These are phyloP conservation scores for Mylabris sibirica DNA, from an alignment of 2,888 invertebrate genomes.

Conservation along the genomic window DNA sequence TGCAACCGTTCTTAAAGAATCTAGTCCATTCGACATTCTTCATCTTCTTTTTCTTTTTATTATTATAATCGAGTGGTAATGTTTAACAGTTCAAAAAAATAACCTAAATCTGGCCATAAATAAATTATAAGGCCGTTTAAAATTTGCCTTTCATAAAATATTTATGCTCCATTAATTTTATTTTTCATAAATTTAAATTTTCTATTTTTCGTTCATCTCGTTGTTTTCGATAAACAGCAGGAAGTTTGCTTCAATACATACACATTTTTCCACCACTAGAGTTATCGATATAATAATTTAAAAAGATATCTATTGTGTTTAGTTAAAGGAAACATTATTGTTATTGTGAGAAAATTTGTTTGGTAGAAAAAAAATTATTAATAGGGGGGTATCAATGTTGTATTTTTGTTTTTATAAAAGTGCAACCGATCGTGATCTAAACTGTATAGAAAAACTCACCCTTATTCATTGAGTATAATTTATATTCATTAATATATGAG, in stretches of 20 bases:
- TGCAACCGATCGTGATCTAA: conserved; percentile 43
- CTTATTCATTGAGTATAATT: neutral
- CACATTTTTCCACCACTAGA: conserved; percentile 38
- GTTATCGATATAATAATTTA: conserved; percentile 49
- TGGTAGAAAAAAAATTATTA: conserved; percentile 45
- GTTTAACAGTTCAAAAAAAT: conserved; percentile 54
- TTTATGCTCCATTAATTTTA: conserved; percentile 31
- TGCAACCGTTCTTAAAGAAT: neutral
- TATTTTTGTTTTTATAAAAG: conserved; percentile 31
- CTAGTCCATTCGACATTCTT: neutral
- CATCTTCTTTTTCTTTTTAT: conserved; percentile 45
- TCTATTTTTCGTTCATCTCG: conserved; percentile 20
- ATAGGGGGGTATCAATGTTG: conserved; percentile 31
- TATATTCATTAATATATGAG: neutral
- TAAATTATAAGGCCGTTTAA: conserved; percentile 25
- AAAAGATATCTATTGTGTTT: conserved; percentile 28
- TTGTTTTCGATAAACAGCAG: conserved; percentile 41
- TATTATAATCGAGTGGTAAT: conserved; percentile 56
- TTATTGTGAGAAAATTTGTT: conserved; percentile 50
- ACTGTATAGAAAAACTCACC: conserved; percentile 3
- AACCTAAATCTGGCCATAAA: neutral
- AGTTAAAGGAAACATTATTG: conserved; percentile 45
- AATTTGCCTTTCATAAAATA: neutral
- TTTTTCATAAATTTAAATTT: conserved; percentile 24
- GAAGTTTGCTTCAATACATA: conserved; percentile 55